phyloP scores from a whole-genome alignment of 2,113 vertebrate species.

The Circaetus gallicus region DNA sequence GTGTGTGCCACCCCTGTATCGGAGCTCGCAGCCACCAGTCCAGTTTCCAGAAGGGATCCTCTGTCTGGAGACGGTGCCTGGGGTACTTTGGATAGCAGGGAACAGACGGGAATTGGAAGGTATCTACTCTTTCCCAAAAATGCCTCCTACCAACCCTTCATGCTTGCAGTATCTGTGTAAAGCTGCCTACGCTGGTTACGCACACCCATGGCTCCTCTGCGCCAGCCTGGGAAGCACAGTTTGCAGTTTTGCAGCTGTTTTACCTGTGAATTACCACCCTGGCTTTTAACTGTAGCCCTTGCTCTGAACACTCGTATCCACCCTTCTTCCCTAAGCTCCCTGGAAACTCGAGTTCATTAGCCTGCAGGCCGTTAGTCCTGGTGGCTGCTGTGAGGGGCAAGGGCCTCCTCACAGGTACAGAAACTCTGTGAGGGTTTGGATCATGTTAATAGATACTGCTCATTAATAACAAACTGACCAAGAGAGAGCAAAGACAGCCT shows the following conservation, averaged over 20 bases:
- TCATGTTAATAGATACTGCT: not conserved
- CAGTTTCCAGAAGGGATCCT: not conserved
- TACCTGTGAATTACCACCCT: not conserved
- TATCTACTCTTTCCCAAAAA: not conserved
- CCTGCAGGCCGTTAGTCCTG: not conserved
- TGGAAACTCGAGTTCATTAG: not conserved
- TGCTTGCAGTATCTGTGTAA: not conserved
- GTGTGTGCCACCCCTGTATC: not conserved
- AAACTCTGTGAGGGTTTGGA: not conserved
- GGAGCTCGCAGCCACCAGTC: accelerated
- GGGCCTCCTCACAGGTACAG: not conserved
- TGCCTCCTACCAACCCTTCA: not conserved
- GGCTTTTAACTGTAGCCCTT: not conserved
- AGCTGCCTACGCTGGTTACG: not conserved
- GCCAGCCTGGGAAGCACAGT: not conserved
- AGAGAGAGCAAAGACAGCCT: not conserved
- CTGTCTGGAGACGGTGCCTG: not conserved
- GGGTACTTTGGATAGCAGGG: not conserved
- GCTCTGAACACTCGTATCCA: not conserved
- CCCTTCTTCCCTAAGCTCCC: not conserved
- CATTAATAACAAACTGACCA: not conserved
- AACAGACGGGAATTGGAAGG: accelerated
- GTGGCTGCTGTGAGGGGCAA: not conserved
- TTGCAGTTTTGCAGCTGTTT: not conserved
- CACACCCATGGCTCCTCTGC: not conserved